A percentile compares a stretch with the other conserved stretches of the same genome.
phyloP scores from a whole-genome alignment of 2,888 invertebrate species.

The Lycia hirtaria region DNA sequence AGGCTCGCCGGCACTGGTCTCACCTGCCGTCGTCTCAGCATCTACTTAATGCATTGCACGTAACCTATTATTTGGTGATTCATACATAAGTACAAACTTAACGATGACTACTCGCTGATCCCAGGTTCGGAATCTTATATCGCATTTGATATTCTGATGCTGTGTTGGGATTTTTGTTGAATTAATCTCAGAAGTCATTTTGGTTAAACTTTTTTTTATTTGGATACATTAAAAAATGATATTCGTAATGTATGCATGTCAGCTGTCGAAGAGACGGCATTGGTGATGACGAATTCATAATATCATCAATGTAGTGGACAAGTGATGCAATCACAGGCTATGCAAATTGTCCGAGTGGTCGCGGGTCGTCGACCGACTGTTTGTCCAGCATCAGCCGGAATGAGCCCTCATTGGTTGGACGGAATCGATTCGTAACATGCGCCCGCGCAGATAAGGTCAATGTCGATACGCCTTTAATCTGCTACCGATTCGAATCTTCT shows the following conservation, averaged over 20 bases:
- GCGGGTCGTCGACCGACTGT: conserved; percentile 73
- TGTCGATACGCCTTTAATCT: conserved; percentile 77
- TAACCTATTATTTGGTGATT: conserved; percentile 46
- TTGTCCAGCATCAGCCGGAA: conserved; percentile 67
- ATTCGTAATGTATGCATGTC: background rate
- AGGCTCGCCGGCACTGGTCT: conserved; percentile 51
- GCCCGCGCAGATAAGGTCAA: conserved; percentile 77
- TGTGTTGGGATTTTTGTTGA: conserved; percentile 31
- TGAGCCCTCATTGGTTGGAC: conserved; percentile 70
- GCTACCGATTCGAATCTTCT: conserved; percentile 68
- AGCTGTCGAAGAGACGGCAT: conserved; percentile 20
- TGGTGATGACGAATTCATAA: conserved; percentile 38
- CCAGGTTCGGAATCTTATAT: conserved; percentile 32
- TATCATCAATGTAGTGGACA: conserved; percentile 66
- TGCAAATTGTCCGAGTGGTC: conserved; percentile 74
- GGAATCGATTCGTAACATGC: conserved; percentile 79
- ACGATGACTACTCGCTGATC: conserved; percentile 40
- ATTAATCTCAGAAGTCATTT: conserved; percentile 16
- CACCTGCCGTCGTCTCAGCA: conserved; percentile 50
- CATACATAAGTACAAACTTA: conserved; percentile 43
- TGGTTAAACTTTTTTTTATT: background rate
- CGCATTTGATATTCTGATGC: conserved; percentile 39
- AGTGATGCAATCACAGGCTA: conserved; percentile 77
- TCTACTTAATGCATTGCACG: conserved; percentile 41
- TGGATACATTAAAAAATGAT: too few relatives aligned